These are phyloP conservation scores for Tapirus terrestris DNA, from an alignment of 2,113 vertebrate species.

Conservation along the genomic window DNA sequence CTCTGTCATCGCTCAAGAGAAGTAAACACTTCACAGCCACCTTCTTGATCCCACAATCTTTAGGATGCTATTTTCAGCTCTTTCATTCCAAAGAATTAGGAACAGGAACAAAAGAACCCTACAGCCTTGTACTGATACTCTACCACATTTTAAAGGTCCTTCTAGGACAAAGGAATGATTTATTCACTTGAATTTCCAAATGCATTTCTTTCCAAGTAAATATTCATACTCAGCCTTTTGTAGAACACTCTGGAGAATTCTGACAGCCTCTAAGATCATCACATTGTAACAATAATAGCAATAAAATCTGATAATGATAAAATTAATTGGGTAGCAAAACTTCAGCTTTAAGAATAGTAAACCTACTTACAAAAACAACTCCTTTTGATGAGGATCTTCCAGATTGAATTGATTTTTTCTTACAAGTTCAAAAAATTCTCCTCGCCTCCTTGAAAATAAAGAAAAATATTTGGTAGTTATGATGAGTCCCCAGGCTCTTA, in stretches of 20 bases:
- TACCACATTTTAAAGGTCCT: not conserved
- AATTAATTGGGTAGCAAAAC: not conserved
- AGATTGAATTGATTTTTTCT: slow-evolving; percentile 94
- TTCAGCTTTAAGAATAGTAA: not conserved
- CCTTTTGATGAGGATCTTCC: slow-evolving; percentile 94
- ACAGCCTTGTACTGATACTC: too few relatives aligned
- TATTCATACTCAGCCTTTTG: not conserved
- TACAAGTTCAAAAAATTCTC: slow-evolving; percentile 97
- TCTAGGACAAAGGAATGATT: not conserved
- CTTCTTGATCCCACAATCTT: not conserved
- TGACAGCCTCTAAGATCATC: not conserved
- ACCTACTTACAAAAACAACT: slow-evolving; percentile 93
- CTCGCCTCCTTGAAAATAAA: slow-evolving; percentile 88
- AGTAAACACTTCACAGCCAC: too few relatives aligned
- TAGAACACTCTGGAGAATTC: not conserved
- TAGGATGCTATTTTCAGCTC: not conserved
- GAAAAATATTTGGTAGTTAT: slow-evolving; percentile 5
- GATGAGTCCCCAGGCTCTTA: not conserved
- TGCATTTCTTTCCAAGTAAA: not conserved
- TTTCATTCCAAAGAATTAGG: not conserved
- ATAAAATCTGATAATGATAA: not conserved
- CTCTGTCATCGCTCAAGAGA: not conserved
- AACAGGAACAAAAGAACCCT: not conserved
- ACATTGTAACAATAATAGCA: too few relatives aligned
- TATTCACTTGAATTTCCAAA: not conserved